phyloP scores from a whole-genome alignment of 2,888 invertebrate genomes.

The Brachylomia viminalis region DNA sequence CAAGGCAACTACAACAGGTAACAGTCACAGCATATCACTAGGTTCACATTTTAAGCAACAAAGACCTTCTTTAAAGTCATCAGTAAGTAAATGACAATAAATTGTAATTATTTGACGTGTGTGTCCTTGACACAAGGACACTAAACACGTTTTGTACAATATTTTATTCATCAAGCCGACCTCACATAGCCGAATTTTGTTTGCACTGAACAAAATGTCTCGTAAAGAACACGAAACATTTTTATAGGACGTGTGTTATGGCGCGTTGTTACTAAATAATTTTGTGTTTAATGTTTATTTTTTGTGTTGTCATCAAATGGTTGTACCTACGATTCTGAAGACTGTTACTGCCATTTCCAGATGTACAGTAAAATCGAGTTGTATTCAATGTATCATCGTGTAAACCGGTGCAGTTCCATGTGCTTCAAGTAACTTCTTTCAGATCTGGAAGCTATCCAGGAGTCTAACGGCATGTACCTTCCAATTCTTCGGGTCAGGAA shows the following conservation, averaged over 20 bases:
- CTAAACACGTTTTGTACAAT: constrained; percentile 60
- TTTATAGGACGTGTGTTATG: constrained; percentile 58
- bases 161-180: constrained; percentile 77
- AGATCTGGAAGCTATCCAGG: background rate
- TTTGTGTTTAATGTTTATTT: constrained; percentile 37
- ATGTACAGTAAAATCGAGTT: background rate
- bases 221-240: constrained; percentile 60
- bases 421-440: background rate
- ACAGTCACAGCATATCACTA: no score
- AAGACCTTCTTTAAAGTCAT: constrained; percentile 47
- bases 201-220: constrained; percentile 65
- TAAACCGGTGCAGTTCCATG: background rate
- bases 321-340: constrained; percentile 7
- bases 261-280: constrained; percentile 44
- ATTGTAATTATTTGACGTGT: constrained; percentile 48
- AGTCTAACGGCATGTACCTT: background rate
- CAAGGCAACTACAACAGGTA: no score
- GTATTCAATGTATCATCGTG: background rate
- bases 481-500: background rate
- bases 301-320: constrained; percentile 35
- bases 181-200: constrained; percentile 72
- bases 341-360: background rate
- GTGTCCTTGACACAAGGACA: constrained; percentile 55
- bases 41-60: no score
- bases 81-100: constrained; percentile 56